These are phyloP conservation scores for Pleuronectes platessa DNA, from an alignment of 2,113 vertebrate genomes.

Conservation along the genomic window DNA sequence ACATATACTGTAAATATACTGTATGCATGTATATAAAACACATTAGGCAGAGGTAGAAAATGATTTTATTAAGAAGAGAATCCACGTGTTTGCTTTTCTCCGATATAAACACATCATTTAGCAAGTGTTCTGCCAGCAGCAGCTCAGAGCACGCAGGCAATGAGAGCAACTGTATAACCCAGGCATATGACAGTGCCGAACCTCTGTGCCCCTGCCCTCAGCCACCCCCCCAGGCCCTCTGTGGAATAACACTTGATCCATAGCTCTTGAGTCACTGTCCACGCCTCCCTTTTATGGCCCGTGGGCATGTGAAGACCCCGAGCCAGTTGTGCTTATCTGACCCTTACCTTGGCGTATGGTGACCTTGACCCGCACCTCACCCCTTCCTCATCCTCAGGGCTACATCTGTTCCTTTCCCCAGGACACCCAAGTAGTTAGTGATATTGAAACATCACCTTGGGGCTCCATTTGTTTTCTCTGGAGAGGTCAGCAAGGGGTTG, in stretches of 20 bases:
- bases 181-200: constrained; percentile 72
- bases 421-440: constrained; percentile 86
- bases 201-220: constrained; percentile 61
- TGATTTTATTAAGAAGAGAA: too few species aligned
- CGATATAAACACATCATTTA: constrained; percentile 43
- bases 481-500: constrained; percentile 82
- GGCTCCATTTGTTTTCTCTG: constrained; percentile 87
- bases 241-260: constrained; percentile 83
- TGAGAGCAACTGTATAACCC: constrained; percentile 53
- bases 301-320: constrained; percentile 79
- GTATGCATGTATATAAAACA: constrained; percentile 1
- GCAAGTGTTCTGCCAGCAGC: constrained; percentile 21
- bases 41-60: neutral
- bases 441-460: constrained; percentile 89
- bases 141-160: constrained; percentile 34
- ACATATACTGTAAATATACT: neutral
- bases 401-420: constrained; percentile 85
- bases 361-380: constrained; percentile 87
- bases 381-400: constrained; percentile 81
- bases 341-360: constrained; percentile 88
- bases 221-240: constrained; percentile 68
- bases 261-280: constrained; percentile 67
- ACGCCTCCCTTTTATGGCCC: constrained; percentile 74
- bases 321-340: constrained; percentile 86
- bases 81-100: neutral